A percentile compares a stretch with the other conserved stretches of the same genome.
Evolutionary conservation across 1,140 invertebrate species (phyloP).

Genomic region (Trichonephila inaurata): DNA sequence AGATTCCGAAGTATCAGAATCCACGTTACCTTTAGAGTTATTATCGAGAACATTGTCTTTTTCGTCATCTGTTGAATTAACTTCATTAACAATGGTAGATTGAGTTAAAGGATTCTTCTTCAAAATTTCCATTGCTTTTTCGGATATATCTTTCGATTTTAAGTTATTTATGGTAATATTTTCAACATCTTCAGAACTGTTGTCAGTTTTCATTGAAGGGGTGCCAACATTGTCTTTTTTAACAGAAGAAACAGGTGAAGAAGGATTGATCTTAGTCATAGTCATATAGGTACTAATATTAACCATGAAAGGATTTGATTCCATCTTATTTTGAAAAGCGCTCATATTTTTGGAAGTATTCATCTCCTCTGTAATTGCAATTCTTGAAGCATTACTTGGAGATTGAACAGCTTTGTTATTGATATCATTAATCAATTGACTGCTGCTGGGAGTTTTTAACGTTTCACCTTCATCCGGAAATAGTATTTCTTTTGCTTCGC

Average conservation of each 20-base stretch:
- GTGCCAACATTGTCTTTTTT: not conserved
- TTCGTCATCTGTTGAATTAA: not conserved
- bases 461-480: not conserved
- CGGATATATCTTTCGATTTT: not conserved
- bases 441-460: no score
- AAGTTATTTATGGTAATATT: not conserved
- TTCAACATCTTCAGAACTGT: not conserved
- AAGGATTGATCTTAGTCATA: not conserved
- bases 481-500: not conserved
- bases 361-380: not conserved
- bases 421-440: no score
- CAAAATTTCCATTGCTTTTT: not conserved
- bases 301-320: not conserved
- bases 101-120: not conserved
- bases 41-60: not conserved
- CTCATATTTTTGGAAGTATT: not conserved
- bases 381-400: not conserved
- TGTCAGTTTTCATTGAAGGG: not conserved
- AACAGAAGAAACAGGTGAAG: no score
- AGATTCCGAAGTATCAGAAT: no score
- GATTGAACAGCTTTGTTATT: not conserved
- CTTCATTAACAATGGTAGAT: not conserved
- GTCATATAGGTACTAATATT: not conserved
- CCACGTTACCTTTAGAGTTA: no score
- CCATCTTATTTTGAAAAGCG: not conserved